Percentiles rank a stretch among this genome's conserved stretches.
Conservation (phyloP, 1,140 invertebrate genomes). For the Diabrotica undecimpunctata region DNA sequence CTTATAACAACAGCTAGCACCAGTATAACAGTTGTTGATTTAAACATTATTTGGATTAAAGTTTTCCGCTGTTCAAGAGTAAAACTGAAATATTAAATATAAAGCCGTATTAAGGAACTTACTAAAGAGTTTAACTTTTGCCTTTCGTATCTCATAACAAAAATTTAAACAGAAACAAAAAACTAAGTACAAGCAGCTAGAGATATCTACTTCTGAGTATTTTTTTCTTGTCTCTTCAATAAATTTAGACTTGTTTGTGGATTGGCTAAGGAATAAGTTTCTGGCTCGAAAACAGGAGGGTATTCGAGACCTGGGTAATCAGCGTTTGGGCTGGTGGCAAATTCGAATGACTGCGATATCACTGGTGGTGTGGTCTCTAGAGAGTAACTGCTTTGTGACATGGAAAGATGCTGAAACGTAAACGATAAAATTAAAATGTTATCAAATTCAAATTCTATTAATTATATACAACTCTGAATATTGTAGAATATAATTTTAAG, state of each 20-base stretch:
- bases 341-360: slow-evolving; percentile 40
- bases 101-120: too few species aligned
- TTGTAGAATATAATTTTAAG: neutral
- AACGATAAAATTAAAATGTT: neutral
- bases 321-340: slow-evolving; percentile 46
- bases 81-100: too few species aligned
- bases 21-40: too few species aligned
- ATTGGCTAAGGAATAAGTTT: slow-evolving; percentile 70
- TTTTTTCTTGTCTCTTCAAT: slow-evolving; percentile 44
- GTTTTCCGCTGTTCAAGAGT: too few species aligned
- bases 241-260: slow-evolving; percentile 50
- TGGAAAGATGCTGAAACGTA: slow-evolving; percentile 26
- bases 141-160: too few species aligned
- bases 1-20: too few species aligned
- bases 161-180: too few species aligned
- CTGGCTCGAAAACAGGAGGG: slow-evolving; percentile 76
- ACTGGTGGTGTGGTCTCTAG: slow-evolving; percentile 41
- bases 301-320: slow-evolving; percentile 76
- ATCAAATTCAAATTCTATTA: too few species aligned
- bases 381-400: slow-evolving; percentile 28
- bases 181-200: too few species aligned
- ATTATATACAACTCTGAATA: too few species aligned
- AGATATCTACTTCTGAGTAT: slow-evolving; percentile 8
- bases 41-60: too few species aligned
- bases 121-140: too few species aligned